Percentiles rank a stretch among this genome's conserved stretches.
These are phyloP conservation scores for Balearica regulorum DNA, from an alignment of 2,797 vertebrate species.

Conservation along the genomic window DNA sequence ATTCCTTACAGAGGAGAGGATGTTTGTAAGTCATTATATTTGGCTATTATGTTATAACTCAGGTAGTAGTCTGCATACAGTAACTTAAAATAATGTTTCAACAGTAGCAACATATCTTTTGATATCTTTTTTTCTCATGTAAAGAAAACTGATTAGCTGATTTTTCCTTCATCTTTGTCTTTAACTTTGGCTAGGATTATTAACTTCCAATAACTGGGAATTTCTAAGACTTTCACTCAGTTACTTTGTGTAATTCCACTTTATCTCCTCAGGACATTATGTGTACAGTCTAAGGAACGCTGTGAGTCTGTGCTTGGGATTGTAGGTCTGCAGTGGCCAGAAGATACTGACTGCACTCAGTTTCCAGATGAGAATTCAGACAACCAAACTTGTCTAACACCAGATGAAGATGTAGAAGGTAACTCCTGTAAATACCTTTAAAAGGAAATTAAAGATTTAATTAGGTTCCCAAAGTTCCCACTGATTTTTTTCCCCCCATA, in stretches of 20 bases:
- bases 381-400: conserved; percentile 85
- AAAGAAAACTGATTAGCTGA: background rate
- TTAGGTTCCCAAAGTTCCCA: background rate
- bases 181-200: background rate
- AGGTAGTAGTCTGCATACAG: background rate
- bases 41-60: background rate
- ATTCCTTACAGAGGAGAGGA: background rate
- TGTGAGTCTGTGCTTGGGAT: conserved; percentile 92
- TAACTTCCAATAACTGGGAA: background rate
- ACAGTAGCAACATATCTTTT: background rate
- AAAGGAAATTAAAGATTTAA: background rate
- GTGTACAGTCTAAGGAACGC: conserved; percentile 84
- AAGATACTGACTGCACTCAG: conserved; percentile 89
- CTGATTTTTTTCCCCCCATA: background rate
- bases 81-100: background rate
- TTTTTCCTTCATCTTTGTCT: background rate
- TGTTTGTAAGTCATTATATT: background rate
- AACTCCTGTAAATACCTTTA: background rate
- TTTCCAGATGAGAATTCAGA: conserved; percentile 86
- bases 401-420: conserved; percentile 87
- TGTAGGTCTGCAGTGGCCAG: conserved; percentile 93
- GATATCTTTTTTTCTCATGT: background rate
- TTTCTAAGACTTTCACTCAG: background rate
- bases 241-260: background rate
- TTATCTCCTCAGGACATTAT: conserved; percentile 79